Conservation (phyloP, 2,888 invertebrate species). For the Drosophila histrio region DNA sequence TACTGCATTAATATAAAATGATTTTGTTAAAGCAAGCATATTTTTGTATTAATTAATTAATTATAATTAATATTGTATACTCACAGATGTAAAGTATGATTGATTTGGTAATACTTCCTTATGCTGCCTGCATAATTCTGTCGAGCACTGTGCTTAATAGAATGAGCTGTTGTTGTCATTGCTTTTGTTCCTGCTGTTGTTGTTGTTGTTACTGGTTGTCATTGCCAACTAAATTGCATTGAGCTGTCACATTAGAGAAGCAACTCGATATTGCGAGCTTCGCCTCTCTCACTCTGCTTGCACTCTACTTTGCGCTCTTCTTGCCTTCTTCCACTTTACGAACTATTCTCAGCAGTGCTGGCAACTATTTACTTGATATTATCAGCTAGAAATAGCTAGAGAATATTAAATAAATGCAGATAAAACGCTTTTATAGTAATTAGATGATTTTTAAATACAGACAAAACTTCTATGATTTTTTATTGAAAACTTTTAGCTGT, state of each 20-base stretch:
- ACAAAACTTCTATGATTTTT: too few species aligned
- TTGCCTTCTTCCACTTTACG: conserved; percentile 38
- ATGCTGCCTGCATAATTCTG: background rate
- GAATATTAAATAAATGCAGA: too few species aligned
- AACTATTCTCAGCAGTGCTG: conserved; percentile 48
- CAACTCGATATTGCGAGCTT: conserved; percentile 69
- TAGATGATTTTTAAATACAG: too few species aligned
- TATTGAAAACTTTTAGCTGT: too few species aligned
- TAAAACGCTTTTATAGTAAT: too few species aligned
- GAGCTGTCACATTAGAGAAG: conserved; percentile 81
- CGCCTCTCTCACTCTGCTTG: conserved; percentile 3
- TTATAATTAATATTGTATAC: background rate
- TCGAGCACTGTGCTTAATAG: conserved; percentile 55
- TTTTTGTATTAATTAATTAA: background rate
- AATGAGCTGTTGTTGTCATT: conserved; percentile 48
- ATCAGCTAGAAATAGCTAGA: too few species aligned
- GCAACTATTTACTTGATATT: too few species aligned
- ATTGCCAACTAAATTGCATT: conserved; percentile 79
- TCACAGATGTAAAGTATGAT: background rate
- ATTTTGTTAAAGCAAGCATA: background rate
- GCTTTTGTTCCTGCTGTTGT: conserved; percentile 38
- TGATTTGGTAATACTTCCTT: background rate
- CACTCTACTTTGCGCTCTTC: background rate
- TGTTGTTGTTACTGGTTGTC: conserved; percentile 57
- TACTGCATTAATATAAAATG: background rate